Evolutionary conservation across 2,888 invertebrate genomes (phyloP).

Genomic region (Caenorhabditis uteleia): DNA sequence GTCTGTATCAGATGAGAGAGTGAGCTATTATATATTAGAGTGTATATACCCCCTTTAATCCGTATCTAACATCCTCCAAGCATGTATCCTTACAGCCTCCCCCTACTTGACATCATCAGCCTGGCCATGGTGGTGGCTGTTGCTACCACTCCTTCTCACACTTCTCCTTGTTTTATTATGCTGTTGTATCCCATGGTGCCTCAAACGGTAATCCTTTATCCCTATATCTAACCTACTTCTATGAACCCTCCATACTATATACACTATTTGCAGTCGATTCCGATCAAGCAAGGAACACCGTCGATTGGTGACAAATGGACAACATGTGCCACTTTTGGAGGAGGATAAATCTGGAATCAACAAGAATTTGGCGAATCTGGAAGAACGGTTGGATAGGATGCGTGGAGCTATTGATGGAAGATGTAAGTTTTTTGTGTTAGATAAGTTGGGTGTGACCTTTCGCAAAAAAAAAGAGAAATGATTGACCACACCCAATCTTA

Average conservation of each 20-base stretch:
- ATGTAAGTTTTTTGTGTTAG: constrained; percentile 15
- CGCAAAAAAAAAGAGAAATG: background rate
- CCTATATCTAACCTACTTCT: background rate
- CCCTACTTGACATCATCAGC: constrained; percentile 62
- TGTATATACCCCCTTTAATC: too few species aligned
- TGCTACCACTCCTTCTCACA: constrained; percentile 63
- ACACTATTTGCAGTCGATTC: constrained; percentile 49
- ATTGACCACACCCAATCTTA: too few species aligned
- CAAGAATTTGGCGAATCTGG: constrained; percentile 52
- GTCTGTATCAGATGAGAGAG: too few species aligned
- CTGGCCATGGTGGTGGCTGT: constrained; percentile 71
- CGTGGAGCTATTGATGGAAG: constrained; percentile 41
- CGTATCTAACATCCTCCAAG: constrained; percentile 9
- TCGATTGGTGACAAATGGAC: constrained; percentile 56
- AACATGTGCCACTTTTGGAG: constrained; percentile 60
- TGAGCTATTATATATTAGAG: too few species aligned
- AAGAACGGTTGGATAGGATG: constrained; percentile 57
- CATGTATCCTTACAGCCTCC: constrained; percentile 50
- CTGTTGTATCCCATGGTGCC: constrained; percentile 68
- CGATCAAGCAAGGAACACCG: constrained; percentile 50
- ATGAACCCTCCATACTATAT: background rate
- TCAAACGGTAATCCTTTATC: constrained; percentile 60
- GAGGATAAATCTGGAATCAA: constrained; percentile 53
- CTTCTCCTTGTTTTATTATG: constrained; percentile 67
- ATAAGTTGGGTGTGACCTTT: constrained; percentile 1